A percentile compares a stretch with the other conserved stretches of the same genome.
Conservation (phyloP, 2,888 invertebrate species). For the Falcaria lacertinaria region DNA sequence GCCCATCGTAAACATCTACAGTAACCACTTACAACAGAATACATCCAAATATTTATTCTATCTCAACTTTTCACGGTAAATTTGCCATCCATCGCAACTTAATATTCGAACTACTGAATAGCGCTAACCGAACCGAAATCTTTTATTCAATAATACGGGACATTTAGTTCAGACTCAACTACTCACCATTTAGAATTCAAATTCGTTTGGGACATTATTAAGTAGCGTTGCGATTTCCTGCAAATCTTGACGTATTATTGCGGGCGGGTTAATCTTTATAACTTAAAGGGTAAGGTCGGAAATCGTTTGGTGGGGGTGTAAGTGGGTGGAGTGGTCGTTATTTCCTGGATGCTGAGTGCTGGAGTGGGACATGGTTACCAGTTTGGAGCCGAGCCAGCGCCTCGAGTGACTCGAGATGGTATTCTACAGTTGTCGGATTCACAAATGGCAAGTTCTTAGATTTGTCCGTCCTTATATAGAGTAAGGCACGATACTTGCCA, state of each 20-base stretch:
- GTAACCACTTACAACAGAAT: too few relatives aligned
- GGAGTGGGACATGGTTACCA: slow-evolving; percentile 37
- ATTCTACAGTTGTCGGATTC: not conserved
- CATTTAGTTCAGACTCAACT: not conserved
- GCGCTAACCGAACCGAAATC: not conserved
- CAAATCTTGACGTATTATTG: slow-evolving; percentile 14
- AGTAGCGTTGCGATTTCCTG: slow-evolving; percentile 14
- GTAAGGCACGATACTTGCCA: too few relatives aligned
- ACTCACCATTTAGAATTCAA: not conserved
- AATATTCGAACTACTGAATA: slow-evolving; percentile 4
- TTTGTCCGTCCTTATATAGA: too few relatives aligned
- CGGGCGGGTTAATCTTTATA: not conserved
- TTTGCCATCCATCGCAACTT: slow-evolving; percentile 4
- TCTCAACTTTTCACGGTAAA: not conserved
- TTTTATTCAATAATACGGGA: not conserved
- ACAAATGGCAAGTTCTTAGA: slow-evolving; percentile 1
- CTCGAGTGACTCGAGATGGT: not conserved
- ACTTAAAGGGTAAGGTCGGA: slow-evolving; percentile 8
- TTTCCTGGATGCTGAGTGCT: slow-evolving; percentile 42
- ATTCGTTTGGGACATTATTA: slow-evolving; percentile 9
- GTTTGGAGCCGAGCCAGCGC: slow-evolving; percentile 37
- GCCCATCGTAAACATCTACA: too few relatives aligned
- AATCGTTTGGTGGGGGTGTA: not conserved
- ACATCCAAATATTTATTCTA: not conserved
- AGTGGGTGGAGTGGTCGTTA: slow-evolving; percentile 39